A percentile compares a stretch with the other conserved stretches of the same genome.
These are phyloP conservation scores for Pempheris klunzingeri DNA, from an alignment of 2,797 vertebrate genomes.

Conservation along the genomic window DNA sequence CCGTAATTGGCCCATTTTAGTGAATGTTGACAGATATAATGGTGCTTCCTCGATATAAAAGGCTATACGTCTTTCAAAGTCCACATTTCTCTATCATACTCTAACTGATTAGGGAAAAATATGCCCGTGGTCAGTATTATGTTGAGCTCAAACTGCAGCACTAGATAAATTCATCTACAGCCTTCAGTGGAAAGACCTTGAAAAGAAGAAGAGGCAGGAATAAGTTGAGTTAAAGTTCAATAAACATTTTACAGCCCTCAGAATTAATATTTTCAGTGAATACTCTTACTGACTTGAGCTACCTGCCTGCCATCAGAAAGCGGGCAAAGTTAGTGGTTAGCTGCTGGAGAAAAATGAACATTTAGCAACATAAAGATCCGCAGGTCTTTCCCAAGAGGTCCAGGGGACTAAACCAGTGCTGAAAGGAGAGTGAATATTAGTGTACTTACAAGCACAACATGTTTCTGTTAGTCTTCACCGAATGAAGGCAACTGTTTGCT, in stretches of 20 bases:
- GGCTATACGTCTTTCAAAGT: neutral
- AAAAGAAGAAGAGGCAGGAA: neutral
- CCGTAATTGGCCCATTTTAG: neutral
- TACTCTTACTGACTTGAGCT: neutral
- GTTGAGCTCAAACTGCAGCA: neutral
- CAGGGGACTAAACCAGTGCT: neutral
- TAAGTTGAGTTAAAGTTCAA: neutral
- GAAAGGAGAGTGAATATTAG: neutral
- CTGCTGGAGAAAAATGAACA: neutral
- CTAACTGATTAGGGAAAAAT: constrained; percentile 1
- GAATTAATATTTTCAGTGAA: neutral
- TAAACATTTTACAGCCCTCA: neutral
- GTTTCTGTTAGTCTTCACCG: neutral
- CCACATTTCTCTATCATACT: neutral
- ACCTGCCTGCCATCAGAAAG: neutral
- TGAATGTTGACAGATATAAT: neutral
- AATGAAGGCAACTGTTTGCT: neutral
- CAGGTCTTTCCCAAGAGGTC: neutral
- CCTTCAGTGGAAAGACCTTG: neutral
- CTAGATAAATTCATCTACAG: neutral
- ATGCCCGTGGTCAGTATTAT: neutral
- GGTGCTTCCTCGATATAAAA: neutral
- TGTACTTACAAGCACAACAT: neutral
- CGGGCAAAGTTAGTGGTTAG: too few relatives aligned
- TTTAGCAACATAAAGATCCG: neutral